Conservation (phyloP, 2,797 vertebrate species). For the Sebastes itinus region DNA sequence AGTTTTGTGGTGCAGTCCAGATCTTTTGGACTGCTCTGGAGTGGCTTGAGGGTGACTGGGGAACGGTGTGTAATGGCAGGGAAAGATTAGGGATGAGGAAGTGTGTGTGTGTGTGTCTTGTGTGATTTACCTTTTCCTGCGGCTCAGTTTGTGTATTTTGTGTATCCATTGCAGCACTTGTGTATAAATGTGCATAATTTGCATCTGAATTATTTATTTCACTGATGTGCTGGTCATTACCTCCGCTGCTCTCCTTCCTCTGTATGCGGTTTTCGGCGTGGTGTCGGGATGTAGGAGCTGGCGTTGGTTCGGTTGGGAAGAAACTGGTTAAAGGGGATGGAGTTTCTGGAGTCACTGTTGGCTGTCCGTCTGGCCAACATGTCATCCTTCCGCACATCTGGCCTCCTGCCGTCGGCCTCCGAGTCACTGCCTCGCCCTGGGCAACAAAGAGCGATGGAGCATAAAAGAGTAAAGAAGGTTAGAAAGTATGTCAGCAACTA, state of each 20-base stretch:
- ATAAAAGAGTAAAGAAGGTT: not conserved
- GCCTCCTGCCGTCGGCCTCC: conserved; percentile 90
- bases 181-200: not conserved
- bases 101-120: not conserved
- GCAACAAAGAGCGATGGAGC: conserved; percentile 6
- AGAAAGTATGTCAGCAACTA: conserved; percentile 4
- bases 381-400: conserved; percentile 96
- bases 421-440: conserved; percentile 94
- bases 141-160: not conserved
- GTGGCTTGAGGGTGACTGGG: conserved; percentile 55
- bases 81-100: conserved; percentile 11
- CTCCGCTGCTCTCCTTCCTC: conserved; percentile 91
- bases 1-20: conserved; percentile 48
- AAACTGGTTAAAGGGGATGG: conserved; percentile 97
- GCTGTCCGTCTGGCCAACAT: conserved; percentile 93
- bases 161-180: not conserved
- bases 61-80: conserved; percentile 20
- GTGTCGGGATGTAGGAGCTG: conserved; percentile 88
- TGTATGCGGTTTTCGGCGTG: conserved; percentile 87
- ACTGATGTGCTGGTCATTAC: conserved; percentile 47
- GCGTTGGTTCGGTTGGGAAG: conserved; percentile 95
- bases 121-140: not conserved
- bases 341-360: conserved; percentile 88
- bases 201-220: not conserved
- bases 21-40: conserved; percentile 57